Conservation (phyloP, 2,113 vertebrate genomes). For the Recurvirostra avosetta region DNA sequence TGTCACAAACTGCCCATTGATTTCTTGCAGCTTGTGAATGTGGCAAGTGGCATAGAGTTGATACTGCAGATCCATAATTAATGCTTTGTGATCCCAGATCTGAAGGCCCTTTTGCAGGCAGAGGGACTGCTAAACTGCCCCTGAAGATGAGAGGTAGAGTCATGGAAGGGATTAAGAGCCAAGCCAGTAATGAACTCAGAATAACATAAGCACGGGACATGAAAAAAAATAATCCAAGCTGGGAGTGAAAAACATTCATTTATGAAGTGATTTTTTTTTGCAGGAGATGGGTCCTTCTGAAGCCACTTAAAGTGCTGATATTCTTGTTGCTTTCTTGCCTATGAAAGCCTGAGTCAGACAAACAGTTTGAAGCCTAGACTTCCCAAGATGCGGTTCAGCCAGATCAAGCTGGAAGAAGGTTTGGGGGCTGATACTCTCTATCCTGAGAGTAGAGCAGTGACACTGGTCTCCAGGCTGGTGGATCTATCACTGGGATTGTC, state of each 20-base stretch:
- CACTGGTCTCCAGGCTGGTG: background rate
- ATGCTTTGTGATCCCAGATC: slow-evolving; percentile 62
- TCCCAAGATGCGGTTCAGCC: background rate
- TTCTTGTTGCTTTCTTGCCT: background rate
- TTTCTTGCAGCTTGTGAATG: background rate
- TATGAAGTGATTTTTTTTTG: background rate
- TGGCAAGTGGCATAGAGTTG: slow-evolving; percentile 26
- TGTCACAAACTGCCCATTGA: slow-evolving; percentile 35
- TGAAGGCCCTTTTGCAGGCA: slow-evolving; percentile 46
- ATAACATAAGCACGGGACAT: background rate
- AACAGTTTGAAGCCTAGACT: background rate
- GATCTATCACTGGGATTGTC: background rate
- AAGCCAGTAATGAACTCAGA: slow-evolving; percentile 49
- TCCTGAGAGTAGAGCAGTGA: background rate
- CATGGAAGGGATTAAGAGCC: slow-evolving; percentile 36
- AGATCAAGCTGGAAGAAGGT: background rate
- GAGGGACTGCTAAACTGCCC: slow-evolving; percentile 37
- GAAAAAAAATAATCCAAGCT: slow-evolving; percentile 29
- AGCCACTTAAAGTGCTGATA: background rate
- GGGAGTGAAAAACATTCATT: slow-evolving; percentile 15
- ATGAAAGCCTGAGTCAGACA: background rate
- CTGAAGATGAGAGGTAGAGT: slow-evolving; percentile 53
- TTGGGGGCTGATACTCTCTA: background rate
- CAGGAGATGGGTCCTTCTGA: background rate
- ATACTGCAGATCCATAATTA: slow-evolving; percentile 62